Percentiles rank a stretch among this genome's conserved stretches.
These are phyloP conservation scores for Syngnathus rostellatus DNA, from an alignment of 2,797 vertebrate species.

Conservation along the genomic window DNA sequence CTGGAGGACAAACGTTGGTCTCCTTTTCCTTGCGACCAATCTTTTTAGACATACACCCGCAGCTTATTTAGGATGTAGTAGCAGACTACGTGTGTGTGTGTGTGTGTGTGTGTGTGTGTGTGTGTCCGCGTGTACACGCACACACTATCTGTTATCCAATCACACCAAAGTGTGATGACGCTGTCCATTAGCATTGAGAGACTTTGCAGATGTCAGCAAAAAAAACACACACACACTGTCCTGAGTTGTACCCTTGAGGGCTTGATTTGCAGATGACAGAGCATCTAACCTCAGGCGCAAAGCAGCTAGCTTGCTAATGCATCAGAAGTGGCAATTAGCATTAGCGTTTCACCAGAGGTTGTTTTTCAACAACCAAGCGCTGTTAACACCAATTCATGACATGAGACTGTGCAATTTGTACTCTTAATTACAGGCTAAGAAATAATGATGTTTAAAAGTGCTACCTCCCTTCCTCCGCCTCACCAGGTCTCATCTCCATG, in stretches of 20 bases:
- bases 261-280: constrained; percentile 32
- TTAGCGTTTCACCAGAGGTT: background rate
- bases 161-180: constrained; percentile 50
- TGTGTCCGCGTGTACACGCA: background rate
- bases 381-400: background rate
- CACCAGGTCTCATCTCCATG: background rate
- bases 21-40: background rate
- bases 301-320: background rate
- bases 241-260: constrained; percentile 30
- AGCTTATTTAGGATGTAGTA: background rate
- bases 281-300: background rate
- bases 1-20: too few relatives aligned
- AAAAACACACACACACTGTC: constrained; percentile 17
- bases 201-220: constrained; percentile 55
- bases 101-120: background rate
- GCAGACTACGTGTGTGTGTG: background rate
- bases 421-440: too few relatives aligned
- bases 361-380: too few relatives aligned
- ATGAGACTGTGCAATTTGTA: background rate
- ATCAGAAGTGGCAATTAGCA: background rate
- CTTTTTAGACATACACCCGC: background rate
- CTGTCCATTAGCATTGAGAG: constrained; percentile 53
- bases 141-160: constrained; percentile 50
- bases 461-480: background rate
- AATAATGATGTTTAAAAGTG: background rate